Evolutionary conservation across 2,888 invertebrate genomes (phyloP).

Genomic region (Macaria notata): DNA sequence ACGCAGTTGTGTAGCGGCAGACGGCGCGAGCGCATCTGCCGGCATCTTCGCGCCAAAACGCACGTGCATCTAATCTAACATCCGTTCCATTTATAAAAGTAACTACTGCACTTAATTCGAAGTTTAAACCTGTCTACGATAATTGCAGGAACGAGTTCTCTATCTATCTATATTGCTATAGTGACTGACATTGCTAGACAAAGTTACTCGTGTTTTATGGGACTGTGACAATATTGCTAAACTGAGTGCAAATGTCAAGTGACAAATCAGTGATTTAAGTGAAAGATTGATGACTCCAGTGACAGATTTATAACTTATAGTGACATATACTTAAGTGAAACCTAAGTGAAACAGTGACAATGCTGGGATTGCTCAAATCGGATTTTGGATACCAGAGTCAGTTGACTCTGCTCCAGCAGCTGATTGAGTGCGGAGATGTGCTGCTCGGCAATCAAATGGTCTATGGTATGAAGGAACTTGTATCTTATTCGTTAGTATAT

Average conservation of each 20-base stretch:
- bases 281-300: not conserved
- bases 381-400: slow-evolving; percentile 72
- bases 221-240: no score
- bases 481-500: not conserved
- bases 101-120: no score
- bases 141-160: no score
- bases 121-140: no score
- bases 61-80: slow-evolving; percentile 39
- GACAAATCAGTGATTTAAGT: slow-evolving; percentile 6
- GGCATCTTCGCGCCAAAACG: slow-evolving; percentile 63
- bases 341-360: slow-evolving; percentile 41
- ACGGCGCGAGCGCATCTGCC: slow-evolving; percentile 72
- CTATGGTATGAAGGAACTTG: slow-evolving; percentile 48
- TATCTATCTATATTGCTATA: no score
- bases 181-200: no score
- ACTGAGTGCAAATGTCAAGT: no score
- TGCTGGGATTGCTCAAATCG: slow-evolving; percentile 71
- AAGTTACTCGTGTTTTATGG: no score
- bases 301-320: slow-evolving; percentile 3
- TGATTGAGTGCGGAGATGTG: slow-evolving; percentile 73
- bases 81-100: not conserved
- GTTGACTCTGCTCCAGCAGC: slow-evolving; percentile 66
- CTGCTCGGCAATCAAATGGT: slow-evolving; percentile 59
- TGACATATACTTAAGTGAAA: not conserved
- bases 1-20: slow-evolving; percentile 48